These are phyloP conservation scores for Drosophila anomalata DNA, from an alignment of 2,888 invertebrate species.

Conservation along the genomic window DNA sequence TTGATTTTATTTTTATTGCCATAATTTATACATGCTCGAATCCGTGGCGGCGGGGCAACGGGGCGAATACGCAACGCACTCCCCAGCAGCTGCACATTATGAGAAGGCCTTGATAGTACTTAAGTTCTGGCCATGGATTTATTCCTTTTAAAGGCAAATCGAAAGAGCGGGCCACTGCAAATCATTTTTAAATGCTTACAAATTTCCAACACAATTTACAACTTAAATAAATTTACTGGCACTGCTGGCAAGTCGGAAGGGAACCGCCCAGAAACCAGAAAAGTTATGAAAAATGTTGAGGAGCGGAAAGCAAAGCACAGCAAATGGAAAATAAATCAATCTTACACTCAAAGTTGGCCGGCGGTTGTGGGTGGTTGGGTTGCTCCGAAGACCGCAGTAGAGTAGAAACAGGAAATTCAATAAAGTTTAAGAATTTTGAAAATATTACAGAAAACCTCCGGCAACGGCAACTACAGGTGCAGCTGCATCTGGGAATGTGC, in stretches of 20 bases:
- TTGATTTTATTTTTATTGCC: conserved; percentile 73
- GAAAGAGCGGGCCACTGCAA: conserved; percentile 52
- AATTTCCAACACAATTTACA: conserved; percentile 73
- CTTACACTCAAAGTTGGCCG: conserved; percentile 51
- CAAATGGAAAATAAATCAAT: conserved; percentile 74
- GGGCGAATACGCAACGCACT: conserved; percentile 45
- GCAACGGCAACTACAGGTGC: conserved; percentile 3
- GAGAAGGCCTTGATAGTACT: conserved; percentile 53
- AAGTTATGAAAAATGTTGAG: conserved; percentile 74
- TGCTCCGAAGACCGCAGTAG: conserved; percentile 11
- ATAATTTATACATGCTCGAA: conserved; percentile 61
- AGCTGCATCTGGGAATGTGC: conserved; percentile 10
- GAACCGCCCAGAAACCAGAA: conserved; percentile 43
- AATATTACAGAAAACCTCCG: conserved; percentile 31
- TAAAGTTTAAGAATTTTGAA: conserved; percentile 52
- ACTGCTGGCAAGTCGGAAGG: conserved; percentile 2
- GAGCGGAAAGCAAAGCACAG: conserved; percentile 53
- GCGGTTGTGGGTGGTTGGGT: conserved; percentile 34
- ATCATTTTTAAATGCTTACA: conserved; percentile 79
- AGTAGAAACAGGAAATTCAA: conserved; percentile 59
- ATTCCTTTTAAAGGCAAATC: conserved; percentile 43
- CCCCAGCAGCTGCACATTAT: conserved; percentile 43
- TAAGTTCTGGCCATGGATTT: conserved; percentile 46
- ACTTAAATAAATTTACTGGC: conserved; percentile 70
- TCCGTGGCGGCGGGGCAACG: conserved; percentile 7